These are phyloP conservation scores for Australoheros scitulus DNA, from an alignment of 2,113 vertebrate genomes.

Conservation along the genomic window DNA sequence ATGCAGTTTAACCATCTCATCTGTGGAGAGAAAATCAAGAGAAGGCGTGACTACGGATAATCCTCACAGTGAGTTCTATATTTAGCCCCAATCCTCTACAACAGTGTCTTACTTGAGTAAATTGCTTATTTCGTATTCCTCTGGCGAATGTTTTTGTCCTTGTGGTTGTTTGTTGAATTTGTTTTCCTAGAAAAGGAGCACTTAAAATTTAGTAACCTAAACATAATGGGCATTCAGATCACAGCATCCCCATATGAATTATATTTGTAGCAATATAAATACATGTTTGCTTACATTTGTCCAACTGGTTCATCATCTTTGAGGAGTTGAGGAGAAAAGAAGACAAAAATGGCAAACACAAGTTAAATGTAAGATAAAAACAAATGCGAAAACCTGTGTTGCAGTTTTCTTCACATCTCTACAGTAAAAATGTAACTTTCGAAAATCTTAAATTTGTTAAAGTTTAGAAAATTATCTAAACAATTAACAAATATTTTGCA, in stretches of 20 bases:
- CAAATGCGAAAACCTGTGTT: background rate
- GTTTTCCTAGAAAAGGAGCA: slow-evolving; percentile 87
- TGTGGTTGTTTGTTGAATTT: slow-evolving; percentile 99
- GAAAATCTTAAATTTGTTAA: background rate
- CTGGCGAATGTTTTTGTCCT: slow-evolving; percentile 99
- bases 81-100: slow-evolving; percentile 49
- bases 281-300: slow-evolving; percentile 87
- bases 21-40: slow-evolving; percentile 71
- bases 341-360: slow-evolving; percentile 60
- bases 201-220: slow-evolving; percentile 29
- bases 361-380: slow-evolving; percentile 16
- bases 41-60: slow-evolving; percentile 61
- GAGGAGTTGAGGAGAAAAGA: slow-evolving; percentile 27
- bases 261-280: background rate
- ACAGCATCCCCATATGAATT: background rate
- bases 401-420: slow-evolving; percentile 20
- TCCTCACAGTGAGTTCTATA: slow-evolving; percentile 53
- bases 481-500: background rate
- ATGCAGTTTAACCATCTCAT: slow-evolving; percentile 76
- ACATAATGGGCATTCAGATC: slow-evolving; percentile 1
- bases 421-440: background rate
- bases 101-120: slow-evolving; percentile 68
- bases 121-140: slow-evolving; percentile 93
- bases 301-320: slow-evolving; percentile 97
- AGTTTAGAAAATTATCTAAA: background rate